These are phyloP conservation scores for Belonocnema kinseyi DNA, from an alignment of 1,140 invertebrate genomes.

Conservation along the genomic window DNA sequence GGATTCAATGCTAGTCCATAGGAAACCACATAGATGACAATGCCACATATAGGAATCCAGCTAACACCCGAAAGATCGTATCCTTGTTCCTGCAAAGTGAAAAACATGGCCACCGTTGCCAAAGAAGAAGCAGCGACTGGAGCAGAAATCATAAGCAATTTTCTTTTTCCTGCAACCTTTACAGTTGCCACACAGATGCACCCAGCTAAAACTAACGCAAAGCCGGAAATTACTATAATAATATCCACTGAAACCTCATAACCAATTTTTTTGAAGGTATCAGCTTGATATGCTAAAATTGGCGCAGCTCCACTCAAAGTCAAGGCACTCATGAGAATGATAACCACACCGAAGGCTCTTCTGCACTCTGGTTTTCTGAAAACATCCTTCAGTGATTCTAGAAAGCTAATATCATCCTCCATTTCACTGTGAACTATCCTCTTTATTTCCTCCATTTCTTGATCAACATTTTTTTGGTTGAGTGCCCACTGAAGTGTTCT, in stretches of 20 bases:
- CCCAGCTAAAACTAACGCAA: slow-evolving; percentile 86
- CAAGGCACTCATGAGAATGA: slow-evolving; percentile 87
- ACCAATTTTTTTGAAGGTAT: slow-evolving; percentile 85
- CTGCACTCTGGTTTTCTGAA: slow-evolving; percentile 77
- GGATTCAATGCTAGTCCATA: slow-evolving; percentile 73
- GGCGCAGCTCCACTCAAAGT: slow-evolving; percentile 89
- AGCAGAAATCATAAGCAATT: slow-evolving; percentile 82
- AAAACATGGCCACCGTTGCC: slow-evolving; percentile 80
- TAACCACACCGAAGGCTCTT: slow-evolving; percentile 83
- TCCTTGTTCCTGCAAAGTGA: slow-evolving; percentile 76
- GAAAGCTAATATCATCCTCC: slow-evolving; percentile 63
- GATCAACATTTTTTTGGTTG: slow-evolving; percentile 76
- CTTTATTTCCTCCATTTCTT: slow-evolving; percentile 79
- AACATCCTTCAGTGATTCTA: slow-evolving; percentile 72
- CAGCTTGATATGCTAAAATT: slow-evolving; percentile 88
- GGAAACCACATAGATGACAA: slow-evolving; percentile 68
- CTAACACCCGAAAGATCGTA: slow-evolving; percentile 65
- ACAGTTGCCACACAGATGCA: slow-evolving; percentile 82
- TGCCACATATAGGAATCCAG: slow-evolving; percentile 71
- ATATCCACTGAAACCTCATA: slow-evolving; percentile 79
- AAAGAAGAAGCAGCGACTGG: slow-evolving; percentile 80
- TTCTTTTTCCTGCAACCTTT: slow-evolving; percentile 84
- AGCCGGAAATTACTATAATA: slow-evolving; percentile 87
- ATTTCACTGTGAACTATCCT: slow-evolving; percentile 77
- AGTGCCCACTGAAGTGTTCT: slow-evolving; percentile 80